Percentiles rank a stretch among this genome's conserved stretches.
Conservation (phyloP, 2,797 vertebrate species). For the Labroides dimidiatus region DNA sequence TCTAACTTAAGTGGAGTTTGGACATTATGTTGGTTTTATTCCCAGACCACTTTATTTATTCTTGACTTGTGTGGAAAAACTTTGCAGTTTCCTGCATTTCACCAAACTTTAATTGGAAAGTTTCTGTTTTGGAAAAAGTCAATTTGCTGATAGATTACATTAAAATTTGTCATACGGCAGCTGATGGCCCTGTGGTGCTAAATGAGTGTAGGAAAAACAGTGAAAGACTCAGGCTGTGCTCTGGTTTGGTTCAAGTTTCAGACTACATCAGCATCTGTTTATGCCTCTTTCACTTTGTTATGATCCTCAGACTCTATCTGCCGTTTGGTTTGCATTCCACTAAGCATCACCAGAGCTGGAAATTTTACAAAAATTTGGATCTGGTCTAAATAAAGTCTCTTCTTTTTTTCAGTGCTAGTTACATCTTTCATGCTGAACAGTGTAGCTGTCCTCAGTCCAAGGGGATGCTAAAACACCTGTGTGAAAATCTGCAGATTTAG, state of each 20-base stretch:
- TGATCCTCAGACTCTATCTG: conserved; percentile 63
- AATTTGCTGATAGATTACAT: conserved; percentile 6
- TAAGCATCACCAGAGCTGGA: conserved; percentile 55
- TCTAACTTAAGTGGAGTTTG: conserved; percentile 1
- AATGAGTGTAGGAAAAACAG: conserved; percentile 34
- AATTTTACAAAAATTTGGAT: conserved; percentile 51
- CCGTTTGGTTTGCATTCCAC: conserved; percentile 74
- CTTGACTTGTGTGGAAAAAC: not conserved
- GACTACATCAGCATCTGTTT: conserved; percentile 67
- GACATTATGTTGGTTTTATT: not conserved
- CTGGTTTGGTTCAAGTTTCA: conserved; percentile 39
- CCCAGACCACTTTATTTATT: not conserved
- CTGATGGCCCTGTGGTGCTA: conserved; percentile 15
- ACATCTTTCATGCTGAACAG: not conserved
- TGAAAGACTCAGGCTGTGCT: conserved; percentile 15
- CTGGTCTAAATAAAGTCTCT: conserved; percentile 62
- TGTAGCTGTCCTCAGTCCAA: conserved; percentile 17
- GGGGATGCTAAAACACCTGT: conserved; percentile 2
- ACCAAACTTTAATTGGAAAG: conserved; percentile 10
- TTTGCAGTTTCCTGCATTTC: not conserved
- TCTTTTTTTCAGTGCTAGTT: conserved; percentile 21
- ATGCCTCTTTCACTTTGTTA: conserved; percentile 72
- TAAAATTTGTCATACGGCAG: conserved; percentile 31
- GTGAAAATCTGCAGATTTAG: not conserved
- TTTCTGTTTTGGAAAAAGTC: conserved; percentile 33